These are phyloP conservation scores for Onychorhynchus coronatus DNA, from an alignment of 2,113 vertebrate genomes.

Conservation along the genomic window DNA sequence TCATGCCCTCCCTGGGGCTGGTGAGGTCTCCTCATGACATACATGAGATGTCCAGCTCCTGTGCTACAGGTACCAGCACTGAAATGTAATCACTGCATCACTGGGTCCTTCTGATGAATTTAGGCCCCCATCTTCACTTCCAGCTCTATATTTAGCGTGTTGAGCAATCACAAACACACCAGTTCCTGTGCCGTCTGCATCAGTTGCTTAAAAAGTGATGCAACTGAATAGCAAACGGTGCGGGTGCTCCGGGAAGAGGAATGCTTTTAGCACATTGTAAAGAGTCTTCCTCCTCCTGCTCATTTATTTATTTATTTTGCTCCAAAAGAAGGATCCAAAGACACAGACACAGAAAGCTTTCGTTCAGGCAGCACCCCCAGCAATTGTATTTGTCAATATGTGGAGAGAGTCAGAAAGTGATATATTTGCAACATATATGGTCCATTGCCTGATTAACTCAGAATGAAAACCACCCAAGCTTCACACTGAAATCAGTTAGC, in stretches of 20 bases:
- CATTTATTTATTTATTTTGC: background rate
- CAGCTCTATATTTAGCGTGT: background rate
- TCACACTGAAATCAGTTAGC: conserved; percentile 63
- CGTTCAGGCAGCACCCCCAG: conserved; percentile 4
- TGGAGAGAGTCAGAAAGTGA: conserved; percentile 45
- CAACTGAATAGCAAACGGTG: background rate
- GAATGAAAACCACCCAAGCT: conserved; percentile 70
- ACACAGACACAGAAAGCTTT: background rate
- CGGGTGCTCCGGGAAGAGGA: background rate
- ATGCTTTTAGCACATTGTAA: conserved; percentile 1
- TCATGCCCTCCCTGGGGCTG: background rate
- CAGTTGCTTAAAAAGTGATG: conserved; percentile 1
- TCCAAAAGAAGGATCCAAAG: background rate
- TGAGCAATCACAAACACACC: background rate
- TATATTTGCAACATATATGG: conserved; percentile 56
- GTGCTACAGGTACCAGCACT: background rate
- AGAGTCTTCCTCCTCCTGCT: background rate
- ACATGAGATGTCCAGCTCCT: background rate
- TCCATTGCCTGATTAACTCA: conserved; percentile 71
- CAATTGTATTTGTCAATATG: conserved; percentile 66
- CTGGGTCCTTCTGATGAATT: background rate
- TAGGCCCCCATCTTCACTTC: background rate
- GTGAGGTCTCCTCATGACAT: background rate
- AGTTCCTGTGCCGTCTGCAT: conserved; percentile 34
- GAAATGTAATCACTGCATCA: background rate